Evolutionary conservation across 2,888 invertebrate genomes (phyloP).

Genomic region (Clunio marinus): DNA sequence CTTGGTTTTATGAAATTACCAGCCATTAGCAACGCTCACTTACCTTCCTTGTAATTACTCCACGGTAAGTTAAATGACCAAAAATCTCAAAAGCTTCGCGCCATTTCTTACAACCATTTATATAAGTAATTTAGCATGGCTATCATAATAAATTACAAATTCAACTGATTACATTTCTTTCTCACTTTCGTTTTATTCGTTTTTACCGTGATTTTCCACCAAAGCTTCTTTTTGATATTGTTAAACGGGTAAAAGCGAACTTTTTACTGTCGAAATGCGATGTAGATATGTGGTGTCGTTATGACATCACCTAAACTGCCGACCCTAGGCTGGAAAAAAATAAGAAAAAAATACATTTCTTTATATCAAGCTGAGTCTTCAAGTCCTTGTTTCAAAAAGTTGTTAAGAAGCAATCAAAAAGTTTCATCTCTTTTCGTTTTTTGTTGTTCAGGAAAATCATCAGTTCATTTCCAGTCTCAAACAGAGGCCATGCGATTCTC

Average conservation of each 20-base stretch:
- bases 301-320: too few species aligned
- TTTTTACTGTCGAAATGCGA: too few species aligned
- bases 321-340: too few species aligned
- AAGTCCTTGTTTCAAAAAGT: neutral
- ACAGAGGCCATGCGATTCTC: neutral
- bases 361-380: neutral
- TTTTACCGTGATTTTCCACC: too few species aligned
- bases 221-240: too few species aligned
- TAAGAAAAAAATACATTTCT: neutral
- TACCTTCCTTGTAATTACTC: slow-evolving; percentile 19
- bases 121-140: slow-evolving; percentile 17
- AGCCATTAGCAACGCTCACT: slow-evolving; percentile 32
- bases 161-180: neutral
- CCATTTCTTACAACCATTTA: slow-evolving; percentile 35
- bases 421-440: neutral
- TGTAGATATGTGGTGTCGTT: too few species aligned
- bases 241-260: too few species aligned
- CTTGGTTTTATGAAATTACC: slow-evolving; percentile 20
- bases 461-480: neutral
- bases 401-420: slow-evolving; percentile 14
- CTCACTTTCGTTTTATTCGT: too few species aligned
- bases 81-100: slow-evolving; percentile 24
- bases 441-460: neutral
- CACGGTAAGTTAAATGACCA: slow-evolving; percentile 31
- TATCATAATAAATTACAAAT: neutral